Evolutionary conservation across 2,888 invertebrate genomes (phyloP).

Genomic region (Nomada hirtipes): DNA sequence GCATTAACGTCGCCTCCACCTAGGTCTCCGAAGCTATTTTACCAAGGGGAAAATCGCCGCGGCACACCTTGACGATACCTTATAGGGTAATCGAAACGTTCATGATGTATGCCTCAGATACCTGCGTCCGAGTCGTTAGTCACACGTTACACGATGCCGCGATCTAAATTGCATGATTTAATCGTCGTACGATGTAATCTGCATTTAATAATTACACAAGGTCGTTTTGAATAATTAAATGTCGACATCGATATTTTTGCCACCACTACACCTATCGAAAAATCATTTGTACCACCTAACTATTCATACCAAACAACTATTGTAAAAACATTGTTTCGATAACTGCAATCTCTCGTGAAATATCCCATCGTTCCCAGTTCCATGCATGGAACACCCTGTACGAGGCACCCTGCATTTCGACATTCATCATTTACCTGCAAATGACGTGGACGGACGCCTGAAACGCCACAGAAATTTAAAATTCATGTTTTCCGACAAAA

Average conservation of each 20-base stretch:
- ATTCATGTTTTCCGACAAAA: background rate
- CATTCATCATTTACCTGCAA: background rate
- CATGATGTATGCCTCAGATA: constrained; percentile 55
- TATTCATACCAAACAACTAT: no score
- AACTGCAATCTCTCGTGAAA: no score
- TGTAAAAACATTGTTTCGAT: no score
- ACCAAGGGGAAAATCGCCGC: constrained; percentile 42
- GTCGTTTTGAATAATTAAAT: background rate
- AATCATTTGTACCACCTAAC: no score
- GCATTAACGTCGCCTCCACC: constrained; percentile 49
- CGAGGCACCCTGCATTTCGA: no score
- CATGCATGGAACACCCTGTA: no score
- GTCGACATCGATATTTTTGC: no score
- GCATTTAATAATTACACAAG: background rate
- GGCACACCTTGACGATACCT: constrained; percentile 60
- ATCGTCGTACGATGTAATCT: background rate
- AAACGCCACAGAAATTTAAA: background rate
- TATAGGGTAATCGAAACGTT: constrained; percentile 58
- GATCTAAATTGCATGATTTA: constrained; percentile 16
- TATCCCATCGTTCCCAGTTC: no score
- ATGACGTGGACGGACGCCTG: no score
- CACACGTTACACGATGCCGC: constrained; percentile 14
- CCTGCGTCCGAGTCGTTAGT: background rate
- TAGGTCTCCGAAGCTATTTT: constrained; percentile 19
- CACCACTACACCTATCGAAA: no score